These are phyloP conservation scores for Sisyra nigra DNA, from an alignment of 2,888 invertebrate species.

Conservation along the genomic window DNA sequence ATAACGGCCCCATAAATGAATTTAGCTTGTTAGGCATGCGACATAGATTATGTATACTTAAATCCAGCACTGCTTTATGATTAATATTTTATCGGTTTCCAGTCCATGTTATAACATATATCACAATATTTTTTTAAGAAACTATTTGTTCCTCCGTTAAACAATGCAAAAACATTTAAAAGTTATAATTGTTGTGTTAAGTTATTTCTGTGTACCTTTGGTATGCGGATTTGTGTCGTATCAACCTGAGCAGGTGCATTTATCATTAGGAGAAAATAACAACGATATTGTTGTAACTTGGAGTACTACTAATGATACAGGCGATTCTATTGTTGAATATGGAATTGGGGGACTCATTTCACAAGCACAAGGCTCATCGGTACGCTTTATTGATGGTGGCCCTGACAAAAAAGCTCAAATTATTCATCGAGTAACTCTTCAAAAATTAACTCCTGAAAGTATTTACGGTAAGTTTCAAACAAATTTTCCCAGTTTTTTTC, in stretches of 20 bases:
- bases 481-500: too few species aligned
- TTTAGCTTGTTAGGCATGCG: too few species aligned
- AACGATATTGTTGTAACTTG: slow-evolving; percentile 66
- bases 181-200: too few species aligned
- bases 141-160: too few species aligned
- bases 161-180: too few species aligned
- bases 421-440: slow-evolving; percentile 58
- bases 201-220: too few species aligned
- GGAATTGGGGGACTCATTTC: slow-evolving; percentile 45
- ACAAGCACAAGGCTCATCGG: slow-evolving; percentile 36
- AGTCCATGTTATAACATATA: too few species aligned
- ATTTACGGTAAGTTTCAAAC: slow-evolving; percentile 37
- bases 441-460: slow-evolving; percentile 39
- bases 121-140: too few species aligned
- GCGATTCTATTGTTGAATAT: slow-evolving; percentile 55
- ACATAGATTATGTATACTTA: too few species aligned
- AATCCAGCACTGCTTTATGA: too few species aligned
- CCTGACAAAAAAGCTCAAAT: slow-evolving; percentile 42
- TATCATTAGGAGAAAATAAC: slow-evolving; percentile 45
- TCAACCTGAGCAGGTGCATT: slow-evolving; percentile 53
- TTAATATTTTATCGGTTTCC: too few species aligned
- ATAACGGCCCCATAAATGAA: too few species aligned
- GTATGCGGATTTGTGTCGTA: slow-evolving; percentile 19
- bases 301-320: slow-evolving; percentile 57
- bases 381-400: slow-evolving; percentile 62